Conservation (phyloP, 2,797 vertebrate genomes). For the Liparis tanakae region DNA sequence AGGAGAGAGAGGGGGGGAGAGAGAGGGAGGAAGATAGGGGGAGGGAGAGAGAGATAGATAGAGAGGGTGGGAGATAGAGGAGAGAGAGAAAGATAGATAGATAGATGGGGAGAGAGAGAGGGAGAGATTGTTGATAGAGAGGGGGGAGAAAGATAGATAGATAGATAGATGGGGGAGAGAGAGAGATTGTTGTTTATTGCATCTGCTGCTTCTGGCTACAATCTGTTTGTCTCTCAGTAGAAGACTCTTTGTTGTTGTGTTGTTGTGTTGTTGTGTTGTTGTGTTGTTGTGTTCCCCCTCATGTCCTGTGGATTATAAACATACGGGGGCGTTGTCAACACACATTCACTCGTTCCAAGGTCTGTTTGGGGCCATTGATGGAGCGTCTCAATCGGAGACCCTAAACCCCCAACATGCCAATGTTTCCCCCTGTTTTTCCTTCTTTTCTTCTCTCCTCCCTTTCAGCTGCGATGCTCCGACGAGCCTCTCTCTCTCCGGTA, state of each 20-base stretch:
- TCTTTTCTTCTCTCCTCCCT: conserved; percentile 26
- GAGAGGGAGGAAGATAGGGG: conserved; percentile 27
- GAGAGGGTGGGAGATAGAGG: too few species aligned
- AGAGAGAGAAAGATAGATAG: neutral
- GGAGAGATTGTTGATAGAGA: too few species aligned
- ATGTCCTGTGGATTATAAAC: conserved; percentile 80
- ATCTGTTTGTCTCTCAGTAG: conserved; percentile 79
- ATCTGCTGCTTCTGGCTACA: conserved; percentile 79
- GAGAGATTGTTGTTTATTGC: conserved; percentile 70
- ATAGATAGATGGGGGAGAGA: conserved; percentile 24
- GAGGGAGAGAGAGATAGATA: neutral
- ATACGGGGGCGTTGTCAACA: conserved; percentile 74
- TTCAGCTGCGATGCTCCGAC: conserved; percentile 55
- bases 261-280: too few species aligned
- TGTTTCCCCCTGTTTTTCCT: conserved; percentile 57
- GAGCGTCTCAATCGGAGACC: conserved; percentile 68
- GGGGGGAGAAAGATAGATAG: too few species aligned
- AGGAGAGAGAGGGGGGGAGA: conserved; percentile 11
- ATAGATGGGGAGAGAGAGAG: neutral
- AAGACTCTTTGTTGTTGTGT: too few species aligned
- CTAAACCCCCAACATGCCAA: conserved; percentile 63
- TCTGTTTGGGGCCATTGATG: conserved; percentile 70
- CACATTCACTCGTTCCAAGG: conserved; percentile 70
- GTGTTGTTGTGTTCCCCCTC: conserved; percentile 73
- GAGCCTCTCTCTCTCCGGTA: conserved; percentile 43